Base-by-base conservation (phyloP, 2,113 vertebrate genomes). In the Phylloscopus trochilus region DNA sequence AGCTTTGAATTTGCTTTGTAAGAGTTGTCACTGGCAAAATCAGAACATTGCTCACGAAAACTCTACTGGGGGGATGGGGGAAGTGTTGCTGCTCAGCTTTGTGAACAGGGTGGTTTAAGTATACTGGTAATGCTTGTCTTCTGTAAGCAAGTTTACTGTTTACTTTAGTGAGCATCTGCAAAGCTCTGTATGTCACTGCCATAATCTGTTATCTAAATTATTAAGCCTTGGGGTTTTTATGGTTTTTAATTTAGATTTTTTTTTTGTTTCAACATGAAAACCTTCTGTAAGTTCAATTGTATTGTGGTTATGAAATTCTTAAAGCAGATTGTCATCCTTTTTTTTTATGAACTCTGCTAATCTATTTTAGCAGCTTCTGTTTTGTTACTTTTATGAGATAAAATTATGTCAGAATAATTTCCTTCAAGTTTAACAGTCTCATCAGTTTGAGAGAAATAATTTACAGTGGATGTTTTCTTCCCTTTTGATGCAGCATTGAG, bases 1-100 rank as follows among this genome's bases (percentile, higher is more conserved):
- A 76, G 44, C 93, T 96, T 93, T 92, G 76, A 92, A 89, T 94
- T 94, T 83, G 23, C 59, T 88, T 53, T 0, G 4, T 93, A 64
- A 78, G 80, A 83, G 31, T 92, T 88, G 47, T 92, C 43, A 39
- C 55, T 95, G 67, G 35, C 72, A 90, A 90, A 93, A 90, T 55
- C 47, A 70, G 64, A 91, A 63, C 41, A 30, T 92, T 80, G 43
- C 41, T 80, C 23, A 28, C 87, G 67, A 59, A 91, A 35, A 27
- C 47, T 77, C 16, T 85, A 22, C 13, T 56, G 41, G n/a, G 43
- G 9, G 7, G 5, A 10, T 8, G 6, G 41, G 13, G 35, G 24
- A 80, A 44, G 41, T 62, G 46, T 39, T 92, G 55, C 47, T 84
- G 27, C 75, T 94, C 56, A 73, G 41, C 31, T 46, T 89, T 82